These are phyloP conservation scores for Charaxes varanes DNA, from an alignment of 1,140 invertebrate genomes.

Conservation along the genomic window DNA sequence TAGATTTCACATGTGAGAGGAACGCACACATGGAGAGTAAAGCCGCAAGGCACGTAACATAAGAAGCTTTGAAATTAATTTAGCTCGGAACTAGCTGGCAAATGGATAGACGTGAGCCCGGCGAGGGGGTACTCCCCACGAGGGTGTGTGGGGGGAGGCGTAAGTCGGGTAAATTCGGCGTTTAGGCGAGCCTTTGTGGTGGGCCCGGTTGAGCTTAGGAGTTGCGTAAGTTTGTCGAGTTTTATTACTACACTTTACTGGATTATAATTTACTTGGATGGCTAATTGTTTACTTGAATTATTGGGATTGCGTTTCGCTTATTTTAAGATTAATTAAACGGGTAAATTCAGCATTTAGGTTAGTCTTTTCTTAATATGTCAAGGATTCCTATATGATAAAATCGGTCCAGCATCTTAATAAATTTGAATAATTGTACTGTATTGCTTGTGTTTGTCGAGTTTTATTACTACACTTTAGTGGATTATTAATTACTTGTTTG, in stretches of 20 bases:
- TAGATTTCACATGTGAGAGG: constrained; percentile 36
- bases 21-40: constrained; percentile 54
- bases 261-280: constrained; percentile 21
- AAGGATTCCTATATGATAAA: no score
- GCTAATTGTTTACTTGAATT: constrained; percentile 5
- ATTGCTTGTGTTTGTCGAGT: constrained; percentile 27
- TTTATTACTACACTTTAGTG: constrained; percentile 29
- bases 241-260: constrained; percentile 29
- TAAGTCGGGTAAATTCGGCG: constrained; percentile 64
- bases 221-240: constrained; percentile 28
- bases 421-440: constrained; percentile 22
- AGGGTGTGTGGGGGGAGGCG: constrained; percentile 28
- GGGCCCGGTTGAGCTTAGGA: constrained; percentile 46
- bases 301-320: not conserved
- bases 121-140: constrained; percentile 33
- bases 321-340: constrained; percentile 7
- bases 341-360: constrained; percentile 69
- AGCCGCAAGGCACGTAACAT: constrained; percentile 73
- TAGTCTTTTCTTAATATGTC: no score
- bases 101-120: constrained; percentile 72
- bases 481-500: constrained; percentile 20
- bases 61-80: constrained; percentile 75
- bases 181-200: constrained; percentile 68
- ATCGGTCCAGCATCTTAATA: constrained; percentile 41
- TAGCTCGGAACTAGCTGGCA: constrained; percentile 73